Evolutionary conservation across 2,113 vertebrate genomes (phyloP).

Genomic region (Istiophorus platypterus): DNA sequence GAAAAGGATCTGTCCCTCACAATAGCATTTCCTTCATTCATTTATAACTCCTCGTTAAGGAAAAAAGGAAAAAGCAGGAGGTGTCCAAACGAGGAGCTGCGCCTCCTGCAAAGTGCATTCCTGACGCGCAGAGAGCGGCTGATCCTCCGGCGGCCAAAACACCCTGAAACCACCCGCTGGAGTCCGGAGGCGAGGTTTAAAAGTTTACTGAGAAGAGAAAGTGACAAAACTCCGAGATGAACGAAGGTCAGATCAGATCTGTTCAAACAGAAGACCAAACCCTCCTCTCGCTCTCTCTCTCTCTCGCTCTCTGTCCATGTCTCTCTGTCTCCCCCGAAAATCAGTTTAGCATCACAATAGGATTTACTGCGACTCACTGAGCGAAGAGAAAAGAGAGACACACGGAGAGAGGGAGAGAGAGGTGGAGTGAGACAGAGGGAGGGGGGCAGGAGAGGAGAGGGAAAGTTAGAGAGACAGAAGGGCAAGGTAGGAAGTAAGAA

Average conservation of each 20-base stretch:
- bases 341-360: conserved; percentile 95
- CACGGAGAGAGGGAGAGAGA: conserved; percentile 57
- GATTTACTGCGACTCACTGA: conserved; percentile 89
- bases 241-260: conserved; percentile 19
- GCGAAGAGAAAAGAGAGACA: conserved; percentile 86
- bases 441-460: not conserved
- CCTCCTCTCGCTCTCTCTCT: conserved; percentile 84
- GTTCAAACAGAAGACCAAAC: conserved; percentile 49
- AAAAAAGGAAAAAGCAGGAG: conserved; percentile 1
- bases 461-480: not conserved
- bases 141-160: conserved; percentile 9
- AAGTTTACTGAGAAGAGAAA: conserved; percentile 10
- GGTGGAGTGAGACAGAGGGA: not conserved
- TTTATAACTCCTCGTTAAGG: conserved; percentile 20
- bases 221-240: conserved; percentile 1
- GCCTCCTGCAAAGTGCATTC: conserved; percentile 68
- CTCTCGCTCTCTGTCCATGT: conserved; percentile 84
- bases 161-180: not conserved
- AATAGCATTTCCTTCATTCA: conserved; percentile 51
- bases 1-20: conserved; percentile 33
- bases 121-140: conserved; percentile 38
- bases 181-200: not conserved
- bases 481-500: too few relatives aligned
- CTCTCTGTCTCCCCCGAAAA: conserved; percentile 82
- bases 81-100: conserved; percentile 36